Evolutionary conservation across 2,797 vertebrate genomes (phyloP).

Genomic region (Glossophaga mutica): DNA sequence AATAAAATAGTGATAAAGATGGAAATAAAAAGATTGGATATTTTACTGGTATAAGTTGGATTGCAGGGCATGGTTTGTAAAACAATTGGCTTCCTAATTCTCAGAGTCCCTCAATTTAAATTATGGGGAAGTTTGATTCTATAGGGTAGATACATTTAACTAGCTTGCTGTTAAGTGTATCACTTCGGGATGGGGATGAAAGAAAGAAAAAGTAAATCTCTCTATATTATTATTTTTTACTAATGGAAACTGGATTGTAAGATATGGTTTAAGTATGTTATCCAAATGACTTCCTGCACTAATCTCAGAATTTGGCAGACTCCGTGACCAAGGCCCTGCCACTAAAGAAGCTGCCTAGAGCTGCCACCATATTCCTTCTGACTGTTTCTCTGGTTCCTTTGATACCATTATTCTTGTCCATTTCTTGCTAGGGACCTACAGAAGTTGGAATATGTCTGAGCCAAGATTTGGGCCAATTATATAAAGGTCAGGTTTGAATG

Average conservation of each 20-base stretch:
- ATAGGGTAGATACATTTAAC: not conserved
- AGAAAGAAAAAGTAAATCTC: not conserved
- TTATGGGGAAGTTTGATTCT: not conserved
- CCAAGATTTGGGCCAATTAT: not conserved
- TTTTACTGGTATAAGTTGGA: not conserved
- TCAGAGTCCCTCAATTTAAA: not conserved
- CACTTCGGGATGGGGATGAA: not conserved
- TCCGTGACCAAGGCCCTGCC: not conserved
- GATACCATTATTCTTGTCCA: not conserved
- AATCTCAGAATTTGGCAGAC: not conserved
- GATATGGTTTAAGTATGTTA: not conserved
- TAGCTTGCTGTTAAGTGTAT: not conserved
- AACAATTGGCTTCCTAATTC: not conserved
- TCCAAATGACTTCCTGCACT: not conserved
- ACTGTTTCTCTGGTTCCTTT: not conserved
- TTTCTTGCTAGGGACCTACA: not conserved
- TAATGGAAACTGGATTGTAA: not conserved
- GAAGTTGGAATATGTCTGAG: not conserved
- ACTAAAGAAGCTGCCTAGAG: not conserved
- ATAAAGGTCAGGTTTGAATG: not conserved
- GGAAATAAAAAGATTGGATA: not conserved
- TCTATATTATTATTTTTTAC: not conserved
- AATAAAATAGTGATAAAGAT: not conserved
- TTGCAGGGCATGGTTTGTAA: not conserved
- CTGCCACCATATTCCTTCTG: not conserved